These are phyloP conservation scores for Caenorhabditis zanzibari DNA, from an alignment of 2,888 invertebrate genomes.

Conservation along the genomic window DNA sequence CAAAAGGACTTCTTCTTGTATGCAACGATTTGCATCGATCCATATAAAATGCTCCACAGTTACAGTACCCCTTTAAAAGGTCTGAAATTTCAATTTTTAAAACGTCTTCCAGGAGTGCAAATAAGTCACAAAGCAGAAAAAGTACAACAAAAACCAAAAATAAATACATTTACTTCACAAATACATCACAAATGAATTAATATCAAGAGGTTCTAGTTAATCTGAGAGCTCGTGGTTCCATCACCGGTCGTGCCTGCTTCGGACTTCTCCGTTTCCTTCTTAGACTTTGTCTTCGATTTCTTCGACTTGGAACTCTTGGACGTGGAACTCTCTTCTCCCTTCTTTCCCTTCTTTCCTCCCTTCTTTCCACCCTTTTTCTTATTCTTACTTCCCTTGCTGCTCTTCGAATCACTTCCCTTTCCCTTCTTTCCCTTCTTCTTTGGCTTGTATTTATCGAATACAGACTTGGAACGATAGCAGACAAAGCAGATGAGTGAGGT, in stretches of 20 bases:
- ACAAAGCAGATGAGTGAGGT: conserved; percentile 47
- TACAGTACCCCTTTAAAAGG: too few relatives aligned
- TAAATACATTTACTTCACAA: background rate
- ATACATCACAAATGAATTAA: background rate
- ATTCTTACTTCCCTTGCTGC: conserved; percentile 25
- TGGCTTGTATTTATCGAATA: conserved; percentile 49
- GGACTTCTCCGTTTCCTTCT: conserved; percentile 27
- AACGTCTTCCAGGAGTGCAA: too few relatives aligned
- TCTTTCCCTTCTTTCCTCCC: conserved; percentile 28
- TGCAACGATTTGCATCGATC: too few relatives aligned
- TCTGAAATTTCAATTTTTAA: too few relatives aligned
- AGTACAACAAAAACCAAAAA: background rate
- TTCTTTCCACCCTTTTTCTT: conserved; percentile 18
- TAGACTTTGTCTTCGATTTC: conserved; percentile 42
- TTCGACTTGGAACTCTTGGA: conserved; percentile 26
- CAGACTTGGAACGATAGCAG: conserved; percentile 60
- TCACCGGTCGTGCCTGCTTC: conserved; percentile 16
- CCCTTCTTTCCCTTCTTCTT: conserved; percentile 21
- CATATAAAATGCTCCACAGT: too few relatives aligned
- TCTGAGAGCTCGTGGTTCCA: conserved; percentile 16
- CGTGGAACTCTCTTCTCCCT: conserved; percentile 17
- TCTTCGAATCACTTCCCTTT: conserved; percentile 29
- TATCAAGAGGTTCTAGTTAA: conserved; percentile 5
- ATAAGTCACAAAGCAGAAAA: background rate
- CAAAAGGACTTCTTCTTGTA: too few relatives aligned